A percentile compares a stretch with the other conserved stretches of the same genome.
Conservation (phyloP, 2,113 vertebrate genomes). For the Zapornia atra region DNA sequence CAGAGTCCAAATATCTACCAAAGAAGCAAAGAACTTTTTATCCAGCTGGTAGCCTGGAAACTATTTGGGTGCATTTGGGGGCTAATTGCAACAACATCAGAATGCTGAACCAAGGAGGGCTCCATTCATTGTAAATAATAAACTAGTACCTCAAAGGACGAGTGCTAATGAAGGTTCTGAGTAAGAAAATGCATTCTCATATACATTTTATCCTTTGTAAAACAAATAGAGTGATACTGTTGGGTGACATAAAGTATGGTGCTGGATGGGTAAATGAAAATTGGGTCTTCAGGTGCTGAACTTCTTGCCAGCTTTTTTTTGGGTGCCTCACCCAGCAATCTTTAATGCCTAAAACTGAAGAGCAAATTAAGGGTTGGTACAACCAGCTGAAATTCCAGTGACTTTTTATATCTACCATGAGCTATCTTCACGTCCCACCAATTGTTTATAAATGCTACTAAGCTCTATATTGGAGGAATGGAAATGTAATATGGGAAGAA, state of each 20-base stretch:
- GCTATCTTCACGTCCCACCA: background rate
- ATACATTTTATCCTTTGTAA: background rate
- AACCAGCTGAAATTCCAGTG: background rate
- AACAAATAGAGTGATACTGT: background rate
- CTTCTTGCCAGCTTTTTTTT: background rate
- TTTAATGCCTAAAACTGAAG: background rate
- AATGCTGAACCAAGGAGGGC: background rate
- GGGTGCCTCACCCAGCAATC: background rate
- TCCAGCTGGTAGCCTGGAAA: background rate
- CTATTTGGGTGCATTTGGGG: background rate
- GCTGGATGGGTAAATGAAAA: background rate
- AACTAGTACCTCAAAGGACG: background rate
- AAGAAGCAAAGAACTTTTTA: background rate
- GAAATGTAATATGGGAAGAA: background rate
- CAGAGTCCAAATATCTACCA: background rate
- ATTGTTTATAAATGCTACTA: background rate
- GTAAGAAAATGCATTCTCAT: background rate
- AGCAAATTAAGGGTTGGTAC: background rate
- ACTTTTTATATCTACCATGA: background rate
- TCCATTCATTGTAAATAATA: background rate
- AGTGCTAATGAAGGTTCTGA: background rate
- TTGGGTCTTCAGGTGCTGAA: background rate
- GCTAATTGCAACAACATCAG: background rate
- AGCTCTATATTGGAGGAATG: background rate
- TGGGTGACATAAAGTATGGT: no score